phyloP scores from a whole-genome alignment of 1,140 invertebrate genomes.

The Trichoplusia ni region DNA sequence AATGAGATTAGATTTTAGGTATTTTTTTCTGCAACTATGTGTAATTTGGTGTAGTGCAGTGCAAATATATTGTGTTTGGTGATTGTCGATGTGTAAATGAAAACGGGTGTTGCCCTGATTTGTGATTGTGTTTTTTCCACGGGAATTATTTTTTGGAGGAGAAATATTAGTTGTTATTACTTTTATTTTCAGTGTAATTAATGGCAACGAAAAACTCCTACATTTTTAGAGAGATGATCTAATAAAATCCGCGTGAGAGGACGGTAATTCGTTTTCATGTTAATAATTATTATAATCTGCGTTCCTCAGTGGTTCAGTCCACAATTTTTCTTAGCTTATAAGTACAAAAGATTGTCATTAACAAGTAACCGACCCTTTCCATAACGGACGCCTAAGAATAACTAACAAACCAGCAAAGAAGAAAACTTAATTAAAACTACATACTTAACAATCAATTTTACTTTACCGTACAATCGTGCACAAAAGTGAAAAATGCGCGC shows the following conservation, averaged over 20 bases:
- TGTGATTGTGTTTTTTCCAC: neutral
- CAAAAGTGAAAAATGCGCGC: slow-evolving; percentile 22
- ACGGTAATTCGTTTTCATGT: no score
- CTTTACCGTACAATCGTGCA: neutral
- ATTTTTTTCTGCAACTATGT: slow-evolving; percentile 20
- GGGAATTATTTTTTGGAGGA: neutral
- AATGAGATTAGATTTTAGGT: slow-evolving; percentile 25
- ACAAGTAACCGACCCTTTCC: neutral
- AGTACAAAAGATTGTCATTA: neutral
- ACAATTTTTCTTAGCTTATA: no score
- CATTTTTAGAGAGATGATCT: no score
- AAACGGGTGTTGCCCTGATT: neutral
- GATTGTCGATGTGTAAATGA: neutral
- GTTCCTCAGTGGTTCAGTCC: no score
- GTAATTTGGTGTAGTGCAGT: slow-evolving; percentile 15
- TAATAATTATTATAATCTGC: no score
- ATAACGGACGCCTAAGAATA: neutral
- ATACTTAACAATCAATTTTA: slow-evolving; percentile 11
- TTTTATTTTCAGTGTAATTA: no score
- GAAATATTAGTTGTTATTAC: neutral
- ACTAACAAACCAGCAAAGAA: neutral
- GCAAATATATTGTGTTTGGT: neutral
- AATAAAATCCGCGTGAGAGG: no score
- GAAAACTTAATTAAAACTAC: slow-evolving; percentile 10
- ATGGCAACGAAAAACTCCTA: no score